A percentile compares a stretch with the other conserved stretches of the same genome.
Evolutionary conservation across 2,888 invertebrate genomes (phyloP).

Genomic region (Embidobia sp.): DNA sequence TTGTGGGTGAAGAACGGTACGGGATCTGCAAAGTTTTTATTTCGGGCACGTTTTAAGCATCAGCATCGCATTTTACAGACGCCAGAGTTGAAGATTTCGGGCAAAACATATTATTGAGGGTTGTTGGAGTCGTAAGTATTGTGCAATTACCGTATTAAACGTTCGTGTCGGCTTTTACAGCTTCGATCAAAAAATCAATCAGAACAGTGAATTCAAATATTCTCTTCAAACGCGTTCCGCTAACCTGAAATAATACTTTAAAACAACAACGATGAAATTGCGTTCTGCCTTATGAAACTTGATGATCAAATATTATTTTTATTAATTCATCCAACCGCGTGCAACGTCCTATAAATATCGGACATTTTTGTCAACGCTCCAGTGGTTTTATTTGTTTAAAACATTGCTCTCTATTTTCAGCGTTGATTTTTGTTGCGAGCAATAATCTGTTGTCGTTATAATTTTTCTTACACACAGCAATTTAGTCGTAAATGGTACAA

Average conservation of each 20-base stretch:
- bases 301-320: not conserved
- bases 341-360: too few relatives aligned
- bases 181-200: not conserved
- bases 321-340: not conserved
- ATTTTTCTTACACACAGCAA: not conserved
- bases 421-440: not conserved
- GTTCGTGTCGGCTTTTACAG: not conserved
- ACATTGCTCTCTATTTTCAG: not conserved
- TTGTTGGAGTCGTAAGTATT: constrained; percentile 16
- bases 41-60: constrained; percentile 62
- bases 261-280: not conserved
- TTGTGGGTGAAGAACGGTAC: constrained; percentile 60
- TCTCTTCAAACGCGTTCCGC: not conserved
- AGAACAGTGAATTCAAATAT: too few relatives aligned
- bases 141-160: constrained; percentile 29
- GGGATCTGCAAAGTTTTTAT: constrained; percentile 59
- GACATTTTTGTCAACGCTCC: not conserved
- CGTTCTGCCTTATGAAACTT: not conserved
- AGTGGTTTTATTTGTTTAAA: not conserved
- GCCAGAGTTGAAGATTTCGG: constrained; percentile 53
- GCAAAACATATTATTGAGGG: constrained; percentile 32
- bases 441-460: not conserved
- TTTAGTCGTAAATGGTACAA: not conserved
- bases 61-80: constrained; percentile 60
- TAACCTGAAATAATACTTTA: not conserved